These are phyloP conservation scores for Hemitrygon akajei DNA, from an alignment of 2,797 vertebrate genomes.

Conservation along the genomic window DNA sequence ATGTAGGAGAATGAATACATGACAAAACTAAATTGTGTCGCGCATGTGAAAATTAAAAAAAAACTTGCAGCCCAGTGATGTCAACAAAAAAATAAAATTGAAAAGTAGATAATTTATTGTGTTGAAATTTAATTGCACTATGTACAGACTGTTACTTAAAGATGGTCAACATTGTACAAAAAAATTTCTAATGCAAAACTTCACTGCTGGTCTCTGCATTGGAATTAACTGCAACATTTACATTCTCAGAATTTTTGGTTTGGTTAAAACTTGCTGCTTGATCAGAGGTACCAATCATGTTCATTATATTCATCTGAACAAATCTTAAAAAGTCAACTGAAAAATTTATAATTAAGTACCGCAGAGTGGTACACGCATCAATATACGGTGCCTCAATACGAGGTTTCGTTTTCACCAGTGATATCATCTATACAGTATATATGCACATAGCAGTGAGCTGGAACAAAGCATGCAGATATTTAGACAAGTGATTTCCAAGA, in stretches of 20 bases:
- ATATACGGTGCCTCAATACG: background rate
- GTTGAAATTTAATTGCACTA: constrained; percentile 36
- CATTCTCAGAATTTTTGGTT: background rate
- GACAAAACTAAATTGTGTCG: constrained; percentile 5
- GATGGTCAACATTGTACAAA: background rate
- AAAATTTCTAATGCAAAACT: background rate
- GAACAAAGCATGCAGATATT: background rate
- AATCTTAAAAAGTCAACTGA: background rate
- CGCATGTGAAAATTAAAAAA: background rate
- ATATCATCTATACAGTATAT: background rate
- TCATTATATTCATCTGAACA: background rate
- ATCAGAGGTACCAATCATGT: background rate
- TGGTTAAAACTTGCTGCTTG: background rate
- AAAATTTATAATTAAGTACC: background rate
- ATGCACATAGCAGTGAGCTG: background rate
- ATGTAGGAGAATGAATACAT: background rate
- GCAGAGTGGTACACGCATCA: background rate
- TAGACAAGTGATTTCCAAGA: background rate
- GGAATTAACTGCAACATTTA: background rate
- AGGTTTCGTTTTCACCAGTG: background rate
- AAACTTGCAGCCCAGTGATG: constrained; percentile 9
- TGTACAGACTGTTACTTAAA: background rate
- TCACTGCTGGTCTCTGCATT: background rate
- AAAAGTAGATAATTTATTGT: constrained; percentile 32
- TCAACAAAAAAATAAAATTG: constrained; percentile 25